Conservation (phyloP, 2,888 invertebrate species). For the Helicoverpa assulta region DNA sequence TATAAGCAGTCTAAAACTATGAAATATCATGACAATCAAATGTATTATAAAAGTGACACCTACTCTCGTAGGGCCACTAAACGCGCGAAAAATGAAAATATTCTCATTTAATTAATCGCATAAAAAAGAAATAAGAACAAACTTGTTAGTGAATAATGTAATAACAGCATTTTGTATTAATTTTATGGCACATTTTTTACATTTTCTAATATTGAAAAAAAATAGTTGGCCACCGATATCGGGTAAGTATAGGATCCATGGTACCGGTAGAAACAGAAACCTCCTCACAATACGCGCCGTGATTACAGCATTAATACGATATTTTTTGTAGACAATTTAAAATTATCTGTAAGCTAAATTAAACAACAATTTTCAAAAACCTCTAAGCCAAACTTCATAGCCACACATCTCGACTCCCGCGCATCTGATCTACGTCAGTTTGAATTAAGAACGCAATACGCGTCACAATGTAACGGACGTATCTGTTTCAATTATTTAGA, state of each 20-base stretch:
- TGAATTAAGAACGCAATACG: conserved; percentile 72
- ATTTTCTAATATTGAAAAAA: too few species aligned
- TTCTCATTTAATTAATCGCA: too few species aligned
- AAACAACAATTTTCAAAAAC: neutral
- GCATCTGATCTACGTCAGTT: conserved; percentile 66
- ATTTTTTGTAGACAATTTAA: too few species aligned
- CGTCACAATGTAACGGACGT: conserved; percentile 62
- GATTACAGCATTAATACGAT: too few species aligned
- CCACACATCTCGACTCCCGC: conserved; percentile 60
- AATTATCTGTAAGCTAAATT: neutral
- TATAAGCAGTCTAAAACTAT: neutral
- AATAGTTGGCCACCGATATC: too few species aligned
- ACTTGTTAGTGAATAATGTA: too few species aligned
- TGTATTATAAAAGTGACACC: conserved; percentile 12
- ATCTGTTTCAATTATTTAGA: conserved; percentile 35
- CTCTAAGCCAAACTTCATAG: neutral
- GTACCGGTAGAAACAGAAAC: too few species aligned
- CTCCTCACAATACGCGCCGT: too few species aligned
- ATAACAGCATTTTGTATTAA: too few species aligned
- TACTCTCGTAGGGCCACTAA: conserved; percentile 13
- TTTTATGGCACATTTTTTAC: too few species aligned
- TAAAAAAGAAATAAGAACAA: too few species aligned
- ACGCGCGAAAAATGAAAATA: neutral
- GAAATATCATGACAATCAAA: conserved; percentile 14
- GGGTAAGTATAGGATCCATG: too few species aligned